These are phyloP conservation scores for Diorhabda carinulata DNA, from an alignment of 1,140 invertebrate species.

Conservation along the genomic window DNA sequence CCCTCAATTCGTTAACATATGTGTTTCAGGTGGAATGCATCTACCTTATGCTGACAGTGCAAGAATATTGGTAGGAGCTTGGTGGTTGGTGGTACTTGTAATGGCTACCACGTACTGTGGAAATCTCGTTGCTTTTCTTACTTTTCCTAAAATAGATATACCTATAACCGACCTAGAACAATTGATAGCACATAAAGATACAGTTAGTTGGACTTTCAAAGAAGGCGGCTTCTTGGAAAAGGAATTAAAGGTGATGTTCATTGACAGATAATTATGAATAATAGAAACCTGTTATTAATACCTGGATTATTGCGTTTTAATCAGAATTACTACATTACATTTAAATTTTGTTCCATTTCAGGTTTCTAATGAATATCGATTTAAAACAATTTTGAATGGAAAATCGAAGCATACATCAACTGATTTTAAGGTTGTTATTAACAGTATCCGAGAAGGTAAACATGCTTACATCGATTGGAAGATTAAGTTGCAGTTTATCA, in stretches of 20 bases:
- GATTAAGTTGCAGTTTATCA: constrained; percentile 64
- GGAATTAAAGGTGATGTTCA: constrained; percentile 54
- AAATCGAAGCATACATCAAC: constrained; percentile 46
- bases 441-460: constrained; percentile 57
- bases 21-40: constrained; percentile 71
- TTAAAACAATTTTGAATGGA: constrained; percentile 21
- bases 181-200: constrained; percentile 57
- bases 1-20: too few relatives aligned
- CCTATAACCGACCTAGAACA: constrained; percentile 72
- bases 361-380: constrained; percentile 50
- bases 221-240: constrained; percentile 70
- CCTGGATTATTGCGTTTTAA: not conserved
- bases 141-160: constrained; percentile 81
- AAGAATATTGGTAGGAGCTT: constrained; percentile 81
- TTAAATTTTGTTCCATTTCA: constrained; percentile 33
- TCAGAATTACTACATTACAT: not conserved
- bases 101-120: constrained; percentile 90
- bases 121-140: constrained; percentile 88
- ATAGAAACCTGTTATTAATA: not conserved
- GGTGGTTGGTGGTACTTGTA: constrained; percentile 90
- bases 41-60: constrained; percentile 80
- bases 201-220: constrained; percentile 71
- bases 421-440: constrained; percentile 53
- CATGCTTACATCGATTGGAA: constrained; percentile 81
- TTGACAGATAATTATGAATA: not conserved